A percentile compares a stretch with the other conserved stretches of the same genome.
These are phyloP conservation scores for Drosophila vallismaia DNA, from an alignment of 2,888 invertebrate genomes.

Conservation along the genomic window DNA sequence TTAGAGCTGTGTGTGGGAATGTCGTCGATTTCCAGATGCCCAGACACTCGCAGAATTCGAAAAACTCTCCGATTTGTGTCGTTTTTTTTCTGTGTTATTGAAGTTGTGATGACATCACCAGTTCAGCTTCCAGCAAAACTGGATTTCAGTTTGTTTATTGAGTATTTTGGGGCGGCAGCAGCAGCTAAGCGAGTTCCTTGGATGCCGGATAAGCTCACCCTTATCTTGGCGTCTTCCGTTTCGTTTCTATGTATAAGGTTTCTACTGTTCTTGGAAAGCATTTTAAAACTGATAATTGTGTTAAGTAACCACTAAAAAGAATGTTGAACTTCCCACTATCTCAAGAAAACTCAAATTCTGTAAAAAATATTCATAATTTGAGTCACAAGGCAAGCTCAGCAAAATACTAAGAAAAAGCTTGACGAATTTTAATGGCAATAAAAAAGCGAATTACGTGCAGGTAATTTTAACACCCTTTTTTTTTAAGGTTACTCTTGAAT, in stretches of 20 bases:
- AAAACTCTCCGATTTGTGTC: slow-evolving; percentile 16
- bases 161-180: neutral
- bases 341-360: neutral
- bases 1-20: neutral
- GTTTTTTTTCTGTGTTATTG: slow-evolving; percentile 11
- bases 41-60: slow-evolving; percentile 11
- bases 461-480: neutral
- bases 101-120: slow-evolving; percentile 53
- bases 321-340: neutral
- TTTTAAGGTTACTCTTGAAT: neutral
- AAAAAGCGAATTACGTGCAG: neutral
- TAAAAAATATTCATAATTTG: neutral
- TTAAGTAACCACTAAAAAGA: neutral
- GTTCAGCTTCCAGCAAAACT: slow-evolving; percentile 53
- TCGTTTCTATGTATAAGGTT: neutral
- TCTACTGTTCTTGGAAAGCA: neutral
- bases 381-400: neutral
- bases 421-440: too few species aligned
- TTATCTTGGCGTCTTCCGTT: neutral
- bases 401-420: neutral
- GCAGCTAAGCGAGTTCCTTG: slow-evolving; percentile 1
- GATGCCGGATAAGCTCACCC: neutral
- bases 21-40: slow-evolving; percentile 1
- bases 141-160: slow-evolving; percentile 8
- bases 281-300: too few species aligned